phyloP scores from a whole-genome alignment of 2,113 vertebrate genomes.

The Dinomys branickii region DNA sequence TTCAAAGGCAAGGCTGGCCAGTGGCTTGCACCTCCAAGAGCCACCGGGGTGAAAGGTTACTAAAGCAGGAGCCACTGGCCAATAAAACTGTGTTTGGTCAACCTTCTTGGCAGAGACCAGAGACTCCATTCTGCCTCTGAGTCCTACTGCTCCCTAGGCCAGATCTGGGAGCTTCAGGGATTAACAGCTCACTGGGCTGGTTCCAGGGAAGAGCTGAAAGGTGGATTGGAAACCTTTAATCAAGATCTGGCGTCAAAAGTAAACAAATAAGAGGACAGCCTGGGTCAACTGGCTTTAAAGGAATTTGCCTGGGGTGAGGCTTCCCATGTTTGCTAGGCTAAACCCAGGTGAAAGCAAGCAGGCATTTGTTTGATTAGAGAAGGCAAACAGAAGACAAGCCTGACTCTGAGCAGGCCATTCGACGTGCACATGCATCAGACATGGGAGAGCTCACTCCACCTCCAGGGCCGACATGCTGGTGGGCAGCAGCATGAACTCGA shows the following conservation, averaged over 20 bases:
- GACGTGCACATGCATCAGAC: constrained; percentile 61
- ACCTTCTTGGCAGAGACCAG: constrained; percentile 84
- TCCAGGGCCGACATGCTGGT: not conserved
- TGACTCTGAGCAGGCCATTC: constrained; percentile 73
- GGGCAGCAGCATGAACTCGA: rapidly evolving
- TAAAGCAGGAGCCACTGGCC: constrained; percentile 92
- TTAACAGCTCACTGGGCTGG: constrained; percentile 64
- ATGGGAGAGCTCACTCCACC: not conserved
- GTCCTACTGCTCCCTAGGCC: constrained; percentile 81
- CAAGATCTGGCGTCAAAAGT: constrained; percentile 84
- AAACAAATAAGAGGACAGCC: constrained; percentile 85
- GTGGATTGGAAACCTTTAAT: constrained; percentile 84
- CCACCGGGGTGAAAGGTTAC: constrained; percentile 89
- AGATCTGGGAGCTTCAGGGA: constrained; percentile 59
- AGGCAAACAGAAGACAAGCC: constrained; percentile 79
- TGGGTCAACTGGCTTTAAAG: constrained; percentile 81
- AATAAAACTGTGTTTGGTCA: constrained; percentile 89
- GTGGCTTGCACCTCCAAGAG: constrained; percentile 86
- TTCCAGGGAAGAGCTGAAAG: constrained; percentile 73
- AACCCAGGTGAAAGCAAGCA: constrained; percentile 77
- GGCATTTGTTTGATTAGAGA: constrained; percentile 81
- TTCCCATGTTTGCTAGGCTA: constrained; percentile 80
- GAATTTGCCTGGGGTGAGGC: constrained; percentile 80
- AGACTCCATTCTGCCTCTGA: constrained; percentile 84
- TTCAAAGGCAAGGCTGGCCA: constrained; percentile 90